phyloP scores from a whole-genome alignment of 2,113 vertebrate species.

The Oryzias celebensis region DNA sequence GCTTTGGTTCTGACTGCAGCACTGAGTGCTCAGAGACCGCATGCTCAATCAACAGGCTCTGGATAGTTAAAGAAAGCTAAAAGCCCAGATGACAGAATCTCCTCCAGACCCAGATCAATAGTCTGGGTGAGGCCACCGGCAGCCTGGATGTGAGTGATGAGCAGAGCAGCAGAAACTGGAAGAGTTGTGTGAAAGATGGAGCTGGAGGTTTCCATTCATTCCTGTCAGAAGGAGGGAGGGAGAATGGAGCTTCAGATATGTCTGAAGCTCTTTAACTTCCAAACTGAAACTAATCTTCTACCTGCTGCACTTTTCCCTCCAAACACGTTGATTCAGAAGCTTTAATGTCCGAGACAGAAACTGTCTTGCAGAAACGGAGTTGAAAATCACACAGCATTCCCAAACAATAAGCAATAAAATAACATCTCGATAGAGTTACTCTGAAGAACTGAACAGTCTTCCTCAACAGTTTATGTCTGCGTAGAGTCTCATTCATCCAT shows the following conservation, averaged over 20 bases:
- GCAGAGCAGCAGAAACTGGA: slow-evolving; percentile 49
- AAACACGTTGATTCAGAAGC: too few species aligned
- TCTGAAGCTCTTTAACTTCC: not conserved
- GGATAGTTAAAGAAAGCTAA: slow-evolving; percentile 59
- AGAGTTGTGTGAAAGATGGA: slow-evolving; percentile 29
- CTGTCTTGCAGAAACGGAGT: too few species aligned
- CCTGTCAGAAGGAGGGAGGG: not conserved
- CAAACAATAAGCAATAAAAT: too few species aligned
- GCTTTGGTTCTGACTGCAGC: slow-evolving; percentile 37
- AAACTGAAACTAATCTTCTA: too few species aligned
- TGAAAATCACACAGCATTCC: too few species aligned
- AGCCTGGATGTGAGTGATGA: slow-evolving; percentile 45
- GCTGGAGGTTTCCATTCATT: slow-evolving; percentile 32
- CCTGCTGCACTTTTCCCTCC: too few species aligned
- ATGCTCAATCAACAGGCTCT: slow-evolving; percentile 5
- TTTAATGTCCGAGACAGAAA: too few species aligned
- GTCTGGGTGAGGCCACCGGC: slow-evolving; percentile 21
- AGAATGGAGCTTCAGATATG: not conserved
- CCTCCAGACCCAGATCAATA: slow-evolving; percentile 62
- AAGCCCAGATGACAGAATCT: slow-evolving; percentile 43
- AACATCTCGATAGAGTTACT: too few species aligned
- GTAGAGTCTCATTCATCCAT: too few species aligned
- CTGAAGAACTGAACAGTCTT: too few species aligned
- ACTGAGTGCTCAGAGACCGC: slow-evolving; percentile 14
- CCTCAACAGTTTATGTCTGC: too few species aligned